phyloP scores from a whole-genome alignment of 2,113 vertebrate species.

The Gila orcuttii region DNA sequence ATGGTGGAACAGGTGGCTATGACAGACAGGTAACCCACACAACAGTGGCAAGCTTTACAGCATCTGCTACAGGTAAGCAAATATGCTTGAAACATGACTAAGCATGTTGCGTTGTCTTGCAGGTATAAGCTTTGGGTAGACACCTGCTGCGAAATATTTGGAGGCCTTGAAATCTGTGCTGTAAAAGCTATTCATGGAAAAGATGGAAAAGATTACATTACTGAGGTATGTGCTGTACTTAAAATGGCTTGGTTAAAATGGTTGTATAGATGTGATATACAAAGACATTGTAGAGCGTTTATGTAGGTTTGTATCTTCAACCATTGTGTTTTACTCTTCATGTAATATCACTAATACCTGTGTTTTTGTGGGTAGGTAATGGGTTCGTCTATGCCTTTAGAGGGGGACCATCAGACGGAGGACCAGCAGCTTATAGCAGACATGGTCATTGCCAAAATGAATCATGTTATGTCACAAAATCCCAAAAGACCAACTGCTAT shows the following conservation, averaged over 20 bases:
- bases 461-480: conserved; percentile 83
- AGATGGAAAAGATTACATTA: conserved; percentile 97
- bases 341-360: conserved; percentile 37
- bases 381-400: conserved; percentile 94
- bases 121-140: conserved; percentile 98
- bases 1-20: conserved; percentile 99
- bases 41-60: background rate
- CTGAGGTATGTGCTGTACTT: conserved; percentile 76
- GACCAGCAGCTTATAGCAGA: conserved; percentile 94
- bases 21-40: conserved; percentile 86
- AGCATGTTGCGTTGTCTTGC: background rate
- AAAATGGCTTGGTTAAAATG: background rate
- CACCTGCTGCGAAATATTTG: conserved; percentile 93
- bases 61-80: background rate
- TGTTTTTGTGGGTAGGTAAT: conserved; percentile 79
- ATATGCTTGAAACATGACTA: background rate
- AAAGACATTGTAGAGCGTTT: background rate
- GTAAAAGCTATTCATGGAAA: conserved; percentile 97
- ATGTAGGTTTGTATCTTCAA: background rate
- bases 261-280: background rate
- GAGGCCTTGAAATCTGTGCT: conserved; percentile 95
- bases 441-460: conserved; percentile 90
- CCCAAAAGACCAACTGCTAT: conserved; percentile 85
- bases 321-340: background rate
- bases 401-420: conserved; percentile 93